phyloP scores from a whole-genome alignment of 2,113 vertebrate species.

The Colistium nudipinnis region DNA sequence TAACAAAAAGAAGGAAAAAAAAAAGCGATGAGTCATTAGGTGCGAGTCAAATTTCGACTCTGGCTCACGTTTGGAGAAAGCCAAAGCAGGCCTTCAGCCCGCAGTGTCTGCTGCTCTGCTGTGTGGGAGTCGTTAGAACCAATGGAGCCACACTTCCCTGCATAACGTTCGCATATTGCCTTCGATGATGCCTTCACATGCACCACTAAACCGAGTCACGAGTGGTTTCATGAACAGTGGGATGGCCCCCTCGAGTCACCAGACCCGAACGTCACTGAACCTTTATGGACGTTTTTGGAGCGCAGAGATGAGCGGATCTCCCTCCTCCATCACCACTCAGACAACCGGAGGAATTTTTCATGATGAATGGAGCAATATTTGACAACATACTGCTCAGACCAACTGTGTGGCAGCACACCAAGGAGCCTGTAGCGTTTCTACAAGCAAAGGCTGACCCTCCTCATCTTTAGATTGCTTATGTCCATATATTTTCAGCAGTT shows the following conservation, averaged over 20 bases:
- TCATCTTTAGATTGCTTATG: background rate
- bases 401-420: background rate
- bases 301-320: conserved; percentile 19
- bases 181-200: conserved; percentile 35
- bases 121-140: conserved; percentile 50
- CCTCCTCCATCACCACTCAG: conserved; percentile 19
- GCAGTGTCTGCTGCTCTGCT: conserved; percentile 17
- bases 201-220: conserved; percentile 33
- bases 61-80: conserved; percentile 16
- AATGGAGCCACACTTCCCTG: conserved; percentile 34
- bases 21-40: conserved; percentile 34
- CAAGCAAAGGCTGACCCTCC: background rate
- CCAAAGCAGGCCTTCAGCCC: conserved; percentile 12
- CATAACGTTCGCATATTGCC: conserved; percentile 33
- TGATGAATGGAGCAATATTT: conserved; percentile 12
- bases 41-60: conserved; percentile 47
- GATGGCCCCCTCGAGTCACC: conserved; percentile 31
- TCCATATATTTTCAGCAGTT: conserved; percentile 19
- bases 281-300: conserved; percentile 36
- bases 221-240: conserved; percentile 33
- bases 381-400: conserved; percentile 26
- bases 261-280: conserved; percentile 45
- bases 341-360: conserved; percentile 17
- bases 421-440: background rate
- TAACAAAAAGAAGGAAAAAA: background rate